Evolutionary conservation across 2,888 invertebrate genomes (phyloP), one percentile per base, ranked within the genome.

Genomic region (Tiliacea aurago): DNA sequence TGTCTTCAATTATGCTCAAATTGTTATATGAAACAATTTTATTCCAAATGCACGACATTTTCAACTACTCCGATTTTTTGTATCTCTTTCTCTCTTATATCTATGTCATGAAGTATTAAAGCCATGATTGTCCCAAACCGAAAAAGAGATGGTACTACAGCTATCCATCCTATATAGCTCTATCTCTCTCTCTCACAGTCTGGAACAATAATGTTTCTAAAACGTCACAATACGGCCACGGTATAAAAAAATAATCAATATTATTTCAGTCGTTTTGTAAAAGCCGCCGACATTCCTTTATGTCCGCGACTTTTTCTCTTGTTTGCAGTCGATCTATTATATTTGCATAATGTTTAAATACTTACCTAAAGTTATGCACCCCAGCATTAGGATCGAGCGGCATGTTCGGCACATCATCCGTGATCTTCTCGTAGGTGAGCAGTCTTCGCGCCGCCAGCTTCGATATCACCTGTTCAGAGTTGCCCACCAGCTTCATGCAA

Each of bases 381-480:
- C 85, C 91, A 2, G 83, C 83, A 51, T 87, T 86, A 0, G 87
- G 86, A 11, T 92, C 94, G 23, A 91, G 88, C 0, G 97, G 86
- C 83, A 86, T 80, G 63, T 86, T 53, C 9, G 90, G 83, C 45
- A 84, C 82, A 2, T 89, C 96, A 76, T 98, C 97, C 37, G 94
- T 91, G 1, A 97, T 91, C 95, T 99, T 99, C 93, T 98, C 97
- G 94, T 98, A 99, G 0, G 99, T 99, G 43, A 99, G 97, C 58
- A 99, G 96, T 63, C 99, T 95, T 41, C 99, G 96, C 18, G 98
- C 97, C 0, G 99, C 98, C 85, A 98, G 97, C 85, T 97, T 97
- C 20, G 98, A 98, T 65, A 99, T 94, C 28, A 97, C 95, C 94
- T 99, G 99, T 93, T 99, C 99, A 13, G 98, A 98, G 95, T 99